Percentiles rank a stretch among this genome's conserved stretches.
Evolutionary conservation across 2,888 invertebrate genomes (phyloP).

Genomic region (Pachydiplax longipennis): DNA sequence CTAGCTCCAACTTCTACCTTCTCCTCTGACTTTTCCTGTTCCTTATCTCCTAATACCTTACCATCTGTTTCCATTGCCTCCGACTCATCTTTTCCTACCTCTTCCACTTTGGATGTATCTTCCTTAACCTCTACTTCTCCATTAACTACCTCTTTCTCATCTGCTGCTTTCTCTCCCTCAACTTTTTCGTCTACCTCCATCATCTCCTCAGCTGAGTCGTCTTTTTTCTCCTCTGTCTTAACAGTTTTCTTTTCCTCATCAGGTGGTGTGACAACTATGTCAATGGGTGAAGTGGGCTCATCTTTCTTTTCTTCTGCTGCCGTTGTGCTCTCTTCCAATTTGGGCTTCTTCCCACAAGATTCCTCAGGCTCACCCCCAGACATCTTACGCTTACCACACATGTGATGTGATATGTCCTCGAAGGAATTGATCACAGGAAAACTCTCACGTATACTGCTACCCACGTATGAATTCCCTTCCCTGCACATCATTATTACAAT

Average conservation of each 20-base stretch:
- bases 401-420: conserved; percentile 26
- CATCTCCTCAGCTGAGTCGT: neutral
- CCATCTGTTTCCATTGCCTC: conserved; percentile 56
- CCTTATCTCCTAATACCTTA: conserved; percentile 54
- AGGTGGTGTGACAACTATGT: neutral
- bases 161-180: neutral
- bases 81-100: conserved; percentile 16
- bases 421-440: conserved; percentile 27
- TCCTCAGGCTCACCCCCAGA: neutral
- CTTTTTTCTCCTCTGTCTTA: neutral
- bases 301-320: neutral
- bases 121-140: conserved; percentile 60
- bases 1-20: conserved; percentile 46
- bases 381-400: conserved; percentile 20
- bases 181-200: neutral
- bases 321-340: neutral
- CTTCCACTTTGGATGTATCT: conserved; percentile 65
- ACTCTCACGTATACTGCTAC: neutral
- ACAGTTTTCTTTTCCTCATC: neutral
- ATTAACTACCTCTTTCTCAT: conserved; percentile 27
- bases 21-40: conserved; percentile 48
- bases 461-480: conserved; percentile 26
- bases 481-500: conserved; percentile 30
- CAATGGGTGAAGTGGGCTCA: neutral
- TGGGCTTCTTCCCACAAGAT: neutral